phyloP scores from a whole-genome alignment of 2,797 vertebrate species.

The Monodelphis domestica region DNA sequence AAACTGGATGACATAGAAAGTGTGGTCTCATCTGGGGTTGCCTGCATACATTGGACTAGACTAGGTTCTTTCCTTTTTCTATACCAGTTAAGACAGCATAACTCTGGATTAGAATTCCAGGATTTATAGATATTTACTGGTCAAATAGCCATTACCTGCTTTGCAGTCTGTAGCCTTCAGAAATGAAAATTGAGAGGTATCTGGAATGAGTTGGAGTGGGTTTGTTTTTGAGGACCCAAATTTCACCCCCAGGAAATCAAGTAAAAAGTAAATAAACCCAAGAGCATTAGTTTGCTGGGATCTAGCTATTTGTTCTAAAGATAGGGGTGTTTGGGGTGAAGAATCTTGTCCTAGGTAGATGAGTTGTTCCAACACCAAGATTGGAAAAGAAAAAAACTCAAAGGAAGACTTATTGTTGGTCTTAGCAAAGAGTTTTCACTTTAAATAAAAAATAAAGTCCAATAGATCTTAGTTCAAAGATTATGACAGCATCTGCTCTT shows the following conservation, averaged over 20 bases:
- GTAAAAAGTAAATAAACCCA: not conserved
- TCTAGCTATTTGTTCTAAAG: not conserved
- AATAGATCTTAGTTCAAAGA: not conserved
- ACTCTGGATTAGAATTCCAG: not conserved
- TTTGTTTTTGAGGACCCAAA: not conserved
- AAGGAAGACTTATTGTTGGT: not conserved
- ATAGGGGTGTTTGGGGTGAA: not conserved
- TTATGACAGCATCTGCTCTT: not conserved
- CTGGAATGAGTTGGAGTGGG: not conserved
- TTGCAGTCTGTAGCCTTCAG: not conserved
- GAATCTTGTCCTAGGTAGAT: not conserved
- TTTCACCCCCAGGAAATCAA: not conserved
- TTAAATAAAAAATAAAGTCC: not conserved
- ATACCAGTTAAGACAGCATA: not conserved
- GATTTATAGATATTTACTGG: not conserved
- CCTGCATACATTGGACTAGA: not conserved
- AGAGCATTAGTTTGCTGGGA: not conserved
- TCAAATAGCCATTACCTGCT: not conserved
- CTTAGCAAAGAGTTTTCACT: not conserved
- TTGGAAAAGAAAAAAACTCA: not conserved
- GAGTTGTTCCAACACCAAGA: not conserved
- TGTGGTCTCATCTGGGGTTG: not conserved
- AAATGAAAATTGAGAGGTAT: not conserved
- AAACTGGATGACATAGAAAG: not conserved
- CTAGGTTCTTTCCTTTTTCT: not conserved